These are phyloP conservation scores for Rhabditoides inermis DNA, from an alignment of 2,888 invertebrate species.

Conservation along the genomic window DNA sequence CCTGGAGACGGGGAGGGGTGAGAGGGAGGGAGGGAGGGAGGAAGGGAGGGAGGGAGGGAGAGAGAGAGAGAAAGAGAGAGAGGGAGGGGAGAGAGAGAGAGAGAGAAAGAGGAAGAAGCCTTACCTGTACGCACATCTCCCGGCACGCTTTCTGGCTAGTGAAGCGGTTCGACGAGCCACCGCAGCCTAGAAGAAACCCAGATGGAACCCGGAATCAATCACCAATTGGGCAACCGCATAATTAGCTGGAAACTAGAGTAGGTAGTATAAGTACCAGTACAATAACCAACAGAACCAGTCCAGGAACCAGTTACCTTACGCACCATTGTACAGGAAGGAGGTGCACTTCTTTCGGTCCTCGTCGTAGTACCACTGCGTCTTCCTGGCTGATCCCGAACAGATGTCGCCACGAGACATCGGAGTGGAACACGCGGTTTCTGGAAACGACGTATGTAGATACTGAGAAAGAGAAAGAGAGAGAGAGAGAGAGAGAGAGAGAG, in stretches of 20 bases:
- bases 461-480: neutral
- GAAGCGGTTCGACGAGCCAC: slow-evolving; percentile 46
- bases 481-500: neutral
- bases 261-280: too few species aligned
- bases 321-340: slow-evolving; percentile 45
- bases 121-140: slow-evolving; percentile 33
- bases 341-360: slow-evolving; percentile 34
- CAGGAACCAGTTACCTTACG: neutral
- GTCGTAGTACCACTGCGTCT: slow-evolving; percentile 46
- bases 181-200: slow-evolving; percentile 29
- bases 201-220: neutral
- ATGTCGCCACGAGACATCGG: slow-evolving; percentile 29
- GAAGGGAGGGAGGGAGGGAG: too few species aligned
- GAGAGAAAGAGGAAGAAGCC: too few species aligned
- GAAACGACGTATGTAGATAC: neutral
- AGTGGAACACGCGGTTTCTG: slow-evolving; percentile 40
- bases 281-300: neutral
- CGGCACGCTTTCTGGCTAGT: slow-evolving; percentile 37
- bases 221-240: too few species aligned
- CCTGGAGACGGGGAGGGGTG: too few species aligned
- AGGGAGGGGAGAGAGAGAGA: too few species aligned
- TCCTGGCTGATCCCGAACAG: slow-evolving; percentile 35
- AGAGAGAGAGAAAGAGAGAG: too few species aligned
- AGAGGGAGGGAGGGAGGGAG: too few species aligned
- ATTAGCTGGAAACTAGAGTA: too few species aligned